Evolutionary conservation across 23 tunicate genomes (phyloP).

Genomic region (Aplidium turbinatum): DNA sequence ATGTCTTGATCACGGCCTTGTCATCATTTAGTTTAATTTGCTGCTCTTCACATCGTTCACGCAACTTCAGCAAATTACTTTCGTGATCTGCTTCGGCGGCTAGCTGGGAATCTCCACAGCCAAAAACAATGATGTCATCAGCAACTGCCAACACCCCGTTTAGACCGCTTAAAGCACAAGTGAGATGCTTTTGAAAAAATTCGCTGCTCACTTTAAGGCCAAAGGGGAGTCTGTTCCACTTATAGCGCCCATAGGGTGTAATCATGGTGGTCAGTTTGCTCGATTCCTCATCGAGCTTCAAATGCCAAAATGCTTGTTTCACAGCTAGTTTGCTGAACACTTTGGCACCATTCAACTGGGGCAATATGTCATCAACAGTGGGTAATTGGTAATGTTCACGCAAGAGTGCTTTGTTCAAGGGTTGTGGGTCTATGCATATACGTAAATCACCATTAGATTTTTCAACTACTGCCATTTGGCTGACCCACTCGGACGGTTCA

Average conservation of each 20-base stretch:
- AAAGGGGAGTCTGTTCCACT: conserved; percentile 18
- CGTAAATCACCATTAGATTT: conserved; percentile 17
- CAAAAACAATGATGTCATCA: conserved; percentile 20
- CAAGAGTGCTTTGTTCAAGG: conserved; percentile 1
- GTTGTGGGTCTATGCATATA: conserved; percentile 33
- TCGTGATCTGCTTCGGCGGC: conserved; percentile 24
- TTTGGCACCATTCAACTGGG: conserved; percentile 23
- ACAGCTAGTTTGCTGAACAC: conserved; percentile 31
- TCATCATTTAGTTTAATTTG: conserved; percentile 16
- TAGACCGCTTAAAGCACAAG: neutral
- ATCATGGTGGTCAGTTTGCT: conserved; percentile 24
- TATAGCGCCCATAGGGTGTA: conserved; percentile 12
- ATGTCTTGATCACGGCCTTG: conserved; percentile 11
- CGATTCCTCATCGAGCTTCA: conserved; percentile 9
- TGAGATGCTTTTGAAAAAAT: conserved; percentile 20
- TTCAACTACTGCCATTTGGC: conserved; percentile 20
- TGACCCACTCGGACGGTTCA: conserved; percentile 24
- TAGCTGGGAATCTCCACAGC: neutral
- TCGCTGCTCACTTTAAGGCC: conserved; percentile 23
- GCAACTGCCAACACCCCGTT: conserved; percentile 27
- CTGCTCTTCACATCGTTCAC: conserved; percentile 9
- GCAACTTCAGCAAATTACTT: neutral
- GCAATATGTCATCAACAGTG: conserved; percentile 19
- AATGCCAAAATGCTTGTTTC: conserved; percentile 25
- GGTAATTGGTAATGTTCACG: conserved; percentile 17